A percentile compares a stretch with the other conserved stretches of the same genome.
phyloP scores from a whole-genome alignment of 2,113 vertebrate genomes.

The Xiphorhynchus elegans region DNA sequence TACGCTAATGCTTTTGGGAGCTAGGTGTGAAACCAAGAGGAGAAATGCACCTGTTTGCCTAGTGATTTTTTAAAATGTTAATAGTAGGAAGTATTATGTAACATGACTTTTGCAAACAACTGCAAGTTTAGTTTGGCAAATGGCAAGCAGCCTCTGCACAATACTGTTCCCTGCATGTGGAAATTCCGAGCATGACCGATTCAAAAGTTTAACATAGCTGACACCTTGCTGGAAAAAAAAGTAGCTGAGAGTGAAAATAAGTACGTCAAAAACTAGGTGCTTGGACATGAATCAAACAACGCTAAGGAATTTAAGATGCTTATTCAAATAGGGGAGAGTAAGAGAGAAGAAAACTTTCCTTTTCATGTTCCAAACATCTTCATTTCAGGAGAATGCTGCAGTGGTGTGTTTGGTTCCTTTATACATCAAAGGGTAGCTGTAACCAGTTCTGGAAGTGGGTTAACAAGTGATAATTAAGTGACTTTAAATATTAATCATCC shows the following conservation, averaged over 20 bases:
- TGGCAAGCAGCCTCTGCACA: background rate
- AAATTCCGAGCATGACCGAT: slow-evolving; percentile 9
- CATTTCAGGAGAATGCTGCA: background rate
- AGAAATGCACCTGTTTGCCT: slow-evolving; percentile 47
- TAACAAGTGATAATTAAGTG: slow-evolving; percentile 43
- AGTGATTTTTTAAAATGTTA: slow-evolving; percentile 4
- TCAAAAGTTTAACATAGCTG: background rate
- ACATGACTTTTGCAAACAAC: slow-evolving; percentile 18
- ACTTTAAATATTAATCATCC: slow-evolving; percentile 60
- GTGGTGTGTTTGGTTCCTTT: slow-evolving; percentile 3
- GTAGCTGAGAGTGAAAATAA: background rate
- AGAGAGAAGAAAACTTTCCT: background rate
- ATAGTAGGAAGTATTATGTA: slow-evolving; percentile 28
- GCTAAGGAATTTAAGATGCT: background rate
- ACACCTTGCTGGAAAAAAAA: background rate
- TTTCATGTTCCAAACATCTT: background rate
- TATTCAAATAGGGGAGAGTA: background rate
- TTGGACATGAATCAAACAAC: fast-evolving
- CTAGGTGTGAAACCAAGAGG: slow-evolving; percentile 52
- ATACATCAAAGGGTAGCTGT: slow-evolving; percentile 8
- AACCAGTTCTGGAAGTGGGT: slow-evolving; percentile 16
- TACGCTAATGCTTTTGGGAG: slow-evolving; percentile 2
- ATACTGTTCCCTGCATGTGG: background rate
- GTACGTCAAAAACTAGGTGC: background rate
- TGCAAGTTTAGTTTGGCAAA: slow-evolving; percentile 42